These are phyloP conservation scores for Mesorhabditis spiculigera DNA, from an alignment of 2,888 invertebrate genomes.

Conservation along the genomic window DNA sequence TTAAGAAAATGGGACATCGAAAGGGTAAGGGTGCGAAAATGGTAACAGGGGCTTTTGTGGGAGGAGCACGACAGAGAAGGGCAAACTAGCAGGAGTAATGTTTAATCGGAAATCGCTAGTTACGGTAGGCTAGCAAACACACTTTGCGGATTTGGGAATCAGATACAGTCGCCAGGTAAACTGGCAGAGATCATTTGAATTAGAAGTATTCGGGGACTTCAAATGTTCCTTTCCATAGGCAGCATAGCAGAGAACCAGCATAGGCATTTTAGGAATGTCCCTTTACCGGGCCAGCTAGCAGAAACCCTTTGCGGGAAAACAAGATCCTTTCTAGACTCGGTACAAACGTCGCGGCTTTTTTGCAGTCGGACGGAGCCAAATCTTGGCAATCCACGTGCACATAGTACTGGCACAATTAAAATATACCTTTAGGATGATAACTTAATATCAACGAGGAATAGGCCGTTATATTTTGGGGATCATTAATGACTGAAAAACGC, in stretches of 20 bases:
- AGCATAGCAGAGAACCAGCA: background rate
- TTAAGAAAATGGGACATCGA: no score
- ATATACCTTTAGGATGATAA: background rate
- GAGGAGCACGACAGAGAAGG: background rate
- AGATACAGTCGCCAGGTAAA: no score
- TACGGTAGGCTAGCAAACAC: no score
- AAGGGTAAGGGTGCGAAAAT: conserved; percentile 6
- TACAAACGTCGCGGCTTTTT: conserved; percentile 96
- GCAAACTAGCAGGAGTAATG: no score
- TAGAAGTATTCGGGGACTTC: no score
- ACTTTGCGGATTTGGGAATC: no score
- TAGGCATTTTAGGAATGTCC: background rate
- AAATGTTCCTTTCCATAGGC: background rate
- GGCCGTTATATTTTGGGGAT: no score
- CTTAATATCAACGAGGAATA: no score
- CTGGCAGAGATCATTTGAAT: no score
- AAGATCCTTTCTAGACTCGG: conserved; percentile 17
- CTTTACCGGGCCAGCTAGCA: background rate
- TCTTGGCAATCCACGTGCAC: conserved; percentile 98
- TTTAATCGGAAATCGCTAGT: no score
- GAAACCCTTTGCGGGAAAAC: background rate
- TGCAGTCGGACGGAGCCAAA: conserved; percentile 98
- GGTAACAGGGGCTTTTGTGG: background rate
- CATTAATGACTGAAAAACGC: no score
- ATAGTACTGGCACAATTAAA: conserved; percentile 97